A percentile compares a stretch with the other conserved stretches of the same genome.
These are phyloP conservation scores for Thalassophryne amazonica DNA, from an alignment of 2,797 vertebrate species.

Conservation along the genomic window DNA sequence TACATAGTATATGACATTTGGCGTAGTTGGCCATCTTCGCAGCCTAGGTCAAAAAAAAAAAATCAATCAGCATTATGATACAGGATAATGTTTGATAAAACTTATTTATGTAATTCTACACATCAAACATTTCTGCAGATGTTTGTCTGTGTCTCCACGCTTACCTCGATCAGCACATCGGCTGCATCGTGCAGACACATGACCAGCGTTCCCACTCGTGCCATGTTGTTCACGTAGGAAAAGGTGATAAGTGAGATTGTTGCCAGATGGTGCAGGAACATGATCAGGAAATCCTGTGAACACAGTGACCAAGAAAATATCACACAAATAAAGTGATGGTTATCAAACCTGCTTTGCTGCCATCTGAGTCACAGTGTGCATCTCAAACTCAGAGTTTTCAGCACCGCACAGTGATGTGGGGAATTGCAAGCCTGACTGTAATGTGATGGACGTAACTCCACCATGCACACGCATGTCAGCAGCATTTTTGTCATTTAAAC, in stretches of 20 bases:
- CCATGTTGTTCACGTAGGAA: constrained; percentile 97
- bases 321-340: constrained; percentile 7
- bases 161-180: constrained; percentile 94
- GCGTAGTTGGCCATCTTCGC: constrained; percentile 99
- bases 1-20: constrained; percentile 96
- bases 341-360: not conserved
- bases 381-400: not conserved
- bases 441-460: not conserved
- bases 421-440: not conserved
- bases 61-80: not conserved
- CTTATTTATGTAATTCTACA: no score
- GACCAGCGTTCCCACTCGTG: constrained; percentile 88
- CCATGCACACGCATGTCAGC: not conserved
- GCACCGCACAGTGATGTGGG: not conserved
- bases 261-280: constrained; percentile 93
- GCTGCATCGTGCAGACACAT: constrained; percentile 91
- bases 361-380: constrained; percentile 6
- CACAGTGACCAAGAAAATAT: constrained; percentile 35
- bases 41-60: constrained; percentile 78
- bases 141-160: constrained; percentile 14
- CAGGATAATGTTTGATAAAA: no score
- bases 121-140: not conserved
- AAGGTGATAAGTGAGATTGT: constrained; percentile 87
- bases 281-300: constrained; percentile 91
- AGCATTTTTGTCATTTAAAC: no score